These are phyloP conservation scores for Zaprionus vittiger DNA, from an alignment of 1,140 invertebrate genomes.

Conservation along the genomic window DNA sequence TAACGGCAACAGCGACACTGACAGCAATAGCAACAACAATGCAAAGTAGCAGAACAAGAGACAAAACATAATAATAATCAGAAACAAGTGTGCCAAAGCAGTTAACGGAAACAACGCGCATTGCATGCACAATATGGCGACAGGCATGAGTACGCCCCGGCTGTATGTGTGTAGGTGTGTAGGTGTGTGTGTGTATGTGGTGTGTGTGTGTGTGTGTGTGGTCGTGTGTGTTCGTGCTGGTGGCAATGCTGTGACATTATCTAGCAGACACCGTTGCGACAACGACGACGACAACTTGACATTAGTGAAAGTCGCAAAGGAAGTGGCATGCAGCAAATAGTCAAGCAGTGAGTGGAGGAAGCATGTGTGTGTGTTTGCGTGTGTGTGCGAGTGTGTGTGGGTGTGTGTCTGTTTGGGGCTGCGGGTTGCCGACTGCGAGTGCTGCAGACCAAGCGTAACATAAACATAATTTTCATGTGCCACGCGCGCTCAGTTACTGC, in stretches of 20 bases:
- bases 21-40: conserved; percentile 54
- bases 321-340: conserved; percentile 75
- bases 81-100: conserved; percentile 83
- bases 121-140: conserved; percentile 76
- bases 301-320: conserved; percentile 80
- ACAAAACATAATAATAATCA: conserved; percentile 82
- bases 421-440: conserved; percentile 21
- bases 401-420: not conserved
- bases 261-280: conserved; percentile 74
- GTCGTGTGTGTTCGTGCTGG: conserved; percentile 35
- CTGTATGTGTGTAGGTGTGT: conserved; percentile 3
- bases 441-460: conserved; percentile 46
- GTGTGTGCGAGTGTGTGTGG: not conserved
- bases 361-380: not conserved
- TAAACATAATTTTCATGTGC: conserved; percentile 80
- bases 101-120: conserved; percentile 82
- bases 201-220: conserved; percentile 23
- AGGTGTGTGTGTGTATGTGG: conserved; percentile 1
- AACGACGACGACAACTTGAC: conserved; percentile 73
- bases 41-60: conserved; percentile 71
- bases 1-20: conserved; percentile 37
- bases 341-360: conserved; percentile 24
- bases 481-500: conserved; percentile 59
- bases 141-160: conserved; percentile 56
- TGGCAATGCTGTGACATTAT: conserved; percentile 71